Conservation (phyloP, 2,797 vertebrate species). For the Paramormyrops hopkinsi region DNA sequence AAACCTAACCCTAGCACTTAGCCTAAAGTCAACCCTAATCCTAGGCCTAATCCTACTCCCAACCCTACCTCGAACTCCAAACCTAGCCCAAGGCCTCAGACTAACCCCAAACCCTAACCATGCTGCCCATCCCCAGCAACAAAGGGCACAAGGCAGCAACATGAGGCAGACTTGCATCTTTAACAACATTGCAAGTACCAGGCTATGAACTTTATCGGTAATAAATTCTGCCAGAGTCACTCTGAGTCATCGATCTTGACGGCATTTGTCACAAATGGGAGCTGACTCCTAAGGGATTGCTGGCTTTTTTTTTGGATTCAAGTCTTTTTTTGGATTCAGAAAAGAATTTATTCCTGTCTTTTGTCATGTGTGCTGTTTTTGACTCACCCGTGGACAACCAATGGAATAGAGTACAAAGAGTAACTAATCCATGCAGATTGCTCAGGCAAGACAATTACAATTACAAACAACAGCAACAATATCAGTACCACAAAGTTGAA, state of each 20-base stretch:
- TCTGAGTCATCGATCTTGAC: background rate
- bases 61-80: background rate
- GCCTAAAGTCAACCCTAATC: too few species aligned
- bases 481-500: background rate
- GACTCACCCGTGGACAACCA: background rate
- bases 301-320: background rate
- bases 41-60: background rate
- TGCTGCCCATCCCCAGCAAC: background rate
- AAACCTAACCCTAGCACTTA: background rate
- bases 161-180: background rate
- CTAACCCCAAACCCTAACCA: background rate
- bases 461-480: background rate
- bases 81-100: background rate
- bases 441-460: background rate
- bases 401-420: background rate
- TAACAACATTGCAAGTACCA: background rate
- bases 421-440: slow-evolving; percentile 18
- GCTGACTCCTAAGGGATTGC: background rate
- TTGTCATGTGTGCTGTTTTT: background rate
- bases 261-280: background rate
- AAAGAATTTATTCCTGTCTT: background rate
- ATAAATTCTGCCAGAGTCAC: background rate
- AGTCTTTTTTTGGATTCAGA: background rate
- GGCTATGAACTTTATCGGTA: background rate
- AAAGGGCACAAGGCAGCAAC: background rate